Evolutionary conservation across 2,797 vertebrate species (phyloP).

Genomic region (Erethizon dorsatum): DNA sequence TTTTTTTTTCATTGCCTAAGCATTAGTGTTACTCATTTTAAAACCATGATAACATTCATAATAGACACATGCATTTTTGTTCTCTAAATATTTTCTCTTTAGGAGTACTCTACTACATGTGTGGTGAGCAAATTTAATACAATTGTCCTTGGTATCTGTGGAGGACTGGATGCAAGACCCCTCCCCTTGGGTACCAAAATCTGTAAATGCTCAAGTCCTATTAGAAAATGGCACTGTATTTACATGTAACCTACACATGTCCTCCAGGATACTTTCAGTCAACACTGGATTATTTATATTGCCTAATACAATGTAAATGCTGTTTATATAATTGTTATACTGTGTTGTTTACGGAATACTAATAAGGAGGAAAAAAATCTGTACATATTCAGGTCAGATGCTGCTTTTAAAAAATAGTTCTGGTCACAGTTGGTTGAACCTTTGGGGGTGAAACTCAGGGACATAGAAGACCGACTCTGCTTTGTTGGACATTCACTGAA

Average conservation of each 20-base stretch:
- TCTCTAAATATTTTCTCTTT: not conserved
- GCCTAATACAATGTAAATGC: not conserved
- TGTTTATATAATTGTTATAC: not conserved
- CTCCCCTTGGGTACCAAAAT: fast-evolving
- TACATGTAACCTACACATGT: too few species aligned
- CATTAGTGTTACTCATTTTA: not conserved
- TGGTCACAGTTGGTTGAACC: not conserved
- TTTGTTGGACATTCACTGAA: not conserved
- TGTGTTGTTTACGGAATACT: not conserved
- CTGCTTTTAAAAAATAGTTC: not conserved
- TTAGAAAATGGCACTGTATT: not conserved
- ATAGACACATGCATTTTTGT: not conserved
- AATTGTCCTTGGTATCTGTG: not conserved
- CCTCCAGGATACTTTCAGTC: not conserved
- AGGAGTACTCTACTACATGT: not conserved
- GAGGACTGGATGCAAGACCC: too few species aligned
- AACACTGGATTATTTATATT: not conserved
- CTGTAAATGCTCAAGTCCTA: too few species aligned
- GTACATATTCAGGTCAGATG: not conserved
- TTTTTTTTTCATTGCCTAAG: not conserved
- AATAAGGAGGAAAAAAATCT: not conserved
- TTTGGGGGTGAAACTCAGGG: too few species aligned
- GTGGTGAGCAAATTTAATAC: not conserved
- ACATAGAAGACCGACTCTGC: fast-evolving
- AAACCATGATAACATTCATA: not conserved